Percentiles rank a stretch among this genome's conserved stretches.
These are phyloP conservation scores for Alosa alosa DNA, from an alignment of 2,113 vertebrate genomes.

Conservation along the genomic window DNA sequence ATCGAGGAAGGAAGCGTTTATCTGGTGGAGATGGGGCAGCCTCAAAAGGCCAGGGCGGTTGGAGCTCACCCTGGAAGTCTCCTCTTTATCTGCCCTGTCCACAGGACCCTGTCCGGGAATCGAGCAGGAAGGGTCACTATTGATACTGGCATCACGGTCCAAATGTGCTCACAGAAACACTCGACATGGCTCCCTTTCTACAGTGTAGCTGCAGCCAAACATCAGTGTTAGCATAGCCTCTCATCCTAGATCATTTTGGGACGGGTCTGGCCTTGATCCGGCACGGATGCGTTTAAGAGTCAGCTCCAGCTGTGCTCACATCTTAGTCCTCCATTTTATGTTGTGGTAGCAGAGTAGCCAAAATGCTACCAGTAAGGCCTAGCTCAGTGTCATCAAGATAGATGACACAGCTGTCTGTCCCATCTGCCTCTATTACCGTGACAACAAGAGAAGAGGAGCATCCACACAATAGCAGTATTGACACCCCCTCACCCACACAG, in stretches of 20 bases:
- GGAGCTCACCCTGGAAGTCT: constrained; percentile 54
- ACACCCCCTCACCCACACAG: constrained; percentile 16
- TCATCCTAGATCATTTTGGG: neutral
- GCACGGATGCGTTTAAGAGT: neutral
- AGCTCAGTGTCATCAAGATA: neutral
- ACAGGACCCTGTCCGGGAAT: constrained; percentile 52
- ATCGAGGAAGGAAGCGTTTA: constrained; percentile 50
- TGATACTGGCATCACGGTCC: neutral
- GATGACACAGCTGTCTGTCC: constrained; percentile 30
- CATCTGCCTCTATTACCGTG: constrained; percentile 38
- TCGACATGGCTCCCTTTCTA: neutral
- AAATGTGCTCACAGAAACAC: neutral
- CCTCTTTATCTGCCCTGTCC: constrained; percentile 55
- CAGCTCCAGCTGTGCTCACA: neutral
- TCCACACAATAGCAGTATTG: constrained; percentile 69
- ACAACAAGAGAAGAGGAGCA: constrained; percentile 25
- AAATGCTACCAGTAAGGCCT: neutral
- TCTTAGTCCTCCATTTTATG: neutral
- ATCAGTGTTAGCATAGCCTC: neutral
- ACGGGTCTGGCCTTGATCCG: neutral
- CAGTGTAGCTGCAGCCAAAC: neutral
- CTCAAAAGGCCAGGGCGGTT: constrained; percentile 50
- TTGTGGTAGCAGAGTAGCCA: neutral
- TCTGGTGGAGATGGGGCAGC: constrained; percentile 50
- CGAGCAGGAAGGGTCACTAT: neutral